Conservation (phyloP, 2,113 vertebrate species). For the Dasyurus viverrinus region DNA sequence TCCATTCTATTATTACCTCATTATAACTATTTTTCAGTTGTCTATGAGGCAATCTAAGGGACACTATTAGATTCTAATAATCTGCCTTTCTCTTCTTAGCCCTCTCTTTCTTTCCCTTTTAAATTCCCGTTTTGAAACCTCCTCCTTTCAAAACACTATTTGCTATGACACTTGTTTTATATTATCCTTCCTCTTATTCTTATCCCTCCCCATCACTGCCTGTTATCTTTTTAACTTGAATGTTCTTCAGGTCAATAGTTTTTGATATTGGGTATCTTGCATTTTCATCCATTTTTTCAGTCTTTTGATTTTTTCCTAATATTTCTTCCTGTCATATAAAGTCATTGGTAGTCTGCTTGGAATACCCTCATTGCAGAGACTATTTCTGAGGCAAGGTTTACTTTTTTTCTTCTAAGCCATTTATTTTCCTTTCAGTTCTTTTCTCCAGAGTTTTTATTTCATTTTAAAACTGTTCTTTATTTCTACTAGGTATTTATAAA, state of each 20-base stretch:
- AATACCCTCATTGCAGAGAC: not conserved
- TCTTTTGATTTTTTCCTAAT: not conserved
- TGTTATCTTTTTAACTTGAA: not conserved
- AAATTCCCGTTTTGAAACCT: not conserved
- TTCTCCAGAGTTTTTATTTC: not conserved
- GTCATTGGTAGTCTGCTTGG: not conserved
- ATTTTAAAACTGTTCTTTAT: not conserved
- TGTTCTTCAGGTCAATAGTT: not conserved
- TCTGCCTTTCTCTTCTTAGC: not conserved
- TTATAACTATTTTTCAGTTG: not conserved
- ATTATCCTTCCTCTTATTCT: not conserved
- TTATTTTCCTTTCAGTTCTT: not conserved
- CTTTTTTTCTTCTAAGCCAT: not conserved
- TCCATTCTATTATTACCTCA: not conserved
- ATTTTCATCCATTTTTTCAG: not conserved
- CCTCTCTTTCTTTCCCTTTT: not conserved
- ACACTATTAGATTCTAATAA: not conserved
- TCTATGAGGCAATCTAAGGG: not conserved
- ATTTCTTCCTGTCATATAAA: not conserved
- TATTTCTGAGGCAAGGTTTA: not conserved
- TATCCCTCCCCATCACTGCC: not conserved
- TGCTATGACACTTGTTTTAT: not conserved
- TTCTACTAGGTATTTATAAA: not conserved
- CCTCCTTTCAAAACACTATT: not conserved
- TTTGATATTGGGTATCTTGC: not conserved